Percentiles rank a stretch among this genome's conserved stretches.
These are phyloP conservation scores for Calycopis cecrops DNA, from an alignment of 1,140 invertebrate genomes.

Conservation along the genomic window DNA sequence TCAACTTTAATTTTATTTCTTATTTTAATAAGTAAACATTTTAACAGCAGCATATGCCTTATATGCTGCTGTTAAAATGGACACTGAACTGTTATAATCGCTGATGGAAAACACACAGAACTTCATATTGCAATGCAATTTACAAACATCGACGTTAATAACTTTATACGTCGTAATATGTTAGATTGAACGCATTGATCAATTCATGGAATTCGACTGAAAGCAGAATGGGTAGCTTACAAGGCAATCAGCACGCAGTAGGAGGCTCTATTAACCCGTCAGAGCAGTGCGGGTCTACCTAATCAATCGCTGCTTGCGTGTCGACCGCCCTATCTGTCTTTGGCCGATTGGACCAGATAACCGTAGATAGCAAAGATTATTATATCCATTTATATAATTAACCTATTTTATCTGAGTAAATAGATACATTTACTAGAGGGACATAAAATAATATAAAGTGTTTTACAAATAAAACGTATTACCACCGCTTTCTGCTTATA, in stretches of 20 bases:
- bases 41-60: too few relatives aligned
- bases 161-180: constrained; percentile 16
- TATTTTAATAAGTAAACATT: too few relatives aligned
- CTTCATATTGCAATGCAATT: neutral
- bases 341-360: constrained; percentile 61
- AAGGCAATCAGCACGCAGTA: constrained; percentile 62
- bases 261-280: constrained; percentile 65
- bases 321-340: constrained; percentile 67
- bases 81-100: neutral
- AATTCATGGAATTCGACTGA: constrained; percentile 49
- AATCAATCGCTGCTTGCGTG: constrained; percentile 70
- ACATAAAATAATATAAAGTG: constrained; percentile 5
- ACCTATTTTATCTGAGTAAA: constrained; percentile 40
- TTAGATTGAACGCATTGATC: constrained; percentile 38
- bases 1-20: too few relatives aligned
- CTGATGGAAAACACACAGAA: constrained; percentile 1
- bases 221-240: constrained; percentile 57
- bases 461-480: constrained; percentile 7
- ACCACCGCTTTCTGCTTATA: neutral
- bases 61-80: too few relatives aligned
- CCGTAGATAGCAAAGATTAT: constrained; percentile 48
- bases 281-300: constrained; percentile 55
- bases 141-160: constrained; percentile 14
- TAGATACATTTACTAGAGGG: constrained; percentile 1
- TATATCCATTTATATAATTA: constrained; percentile 58